Conservation (phyloP, 53 echinoderm and acorn worm species). For the Paracentrotus lividus region DNA sequence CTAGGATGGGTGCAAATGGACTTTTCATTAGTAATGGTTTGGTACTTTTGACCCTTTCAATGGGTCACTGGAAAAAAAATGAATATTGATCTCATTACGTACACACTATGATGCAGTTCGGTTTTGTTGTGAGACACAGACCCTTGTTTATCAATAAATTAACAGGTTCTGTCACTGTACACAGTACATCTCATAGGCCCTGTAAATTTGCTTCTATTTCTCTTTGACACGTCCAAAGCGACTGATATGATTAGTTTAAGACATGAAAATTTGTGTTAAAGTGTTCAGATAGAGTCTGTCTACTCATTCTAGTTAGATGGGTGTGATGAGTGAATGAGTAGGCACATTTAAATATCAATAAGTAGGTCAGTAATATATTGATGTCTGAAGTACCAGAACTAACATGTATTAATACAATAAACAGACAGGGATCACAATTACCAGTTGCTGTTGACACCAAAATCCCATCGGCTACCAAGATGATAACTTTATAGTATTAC, state of each 20-base stretch:
- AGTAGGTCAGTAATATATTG: slow-evolving; percentile 7
- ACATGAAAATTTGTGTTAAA: too few species aligned
- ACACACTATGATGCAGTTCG: background rate
- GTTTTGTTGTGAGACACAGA: too few species aligned
- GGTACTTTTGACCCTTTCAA: background rate
- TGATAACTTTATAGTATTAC: background rate
- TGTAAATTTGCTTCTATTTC: too few species aligned
- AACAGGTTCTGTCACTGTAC: too few species aligned
- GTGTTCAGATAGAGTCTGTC: too few species aligned
- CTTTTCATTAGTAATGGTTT: background rate
- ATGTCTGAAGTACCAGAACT: too few species aligned
- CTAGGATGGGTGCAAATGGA: background rate
- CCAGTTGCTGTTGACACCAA: background rate
- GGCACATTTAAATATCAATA: background rate
- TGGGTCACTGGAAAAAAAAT: background rate
- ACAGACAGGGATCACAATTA: background rate
- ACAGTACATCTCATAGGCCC: too few species aligned
- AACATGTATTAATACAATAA: background rate
- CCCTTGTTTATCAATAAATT: too few species aligned
- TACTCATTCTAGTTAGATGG: background rate
- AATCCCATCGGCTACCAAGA: background rate
- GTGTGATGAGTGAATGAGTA: background rate
- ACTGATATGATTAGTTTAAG: too few species aligned
- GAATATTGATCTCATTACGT: background rate
- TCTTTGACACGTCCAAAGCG: too few species aligned